Base-by-base conservation (phyloP, 1,140 invertebrate genomes). In the Leptinotarsa texana region DNA sequence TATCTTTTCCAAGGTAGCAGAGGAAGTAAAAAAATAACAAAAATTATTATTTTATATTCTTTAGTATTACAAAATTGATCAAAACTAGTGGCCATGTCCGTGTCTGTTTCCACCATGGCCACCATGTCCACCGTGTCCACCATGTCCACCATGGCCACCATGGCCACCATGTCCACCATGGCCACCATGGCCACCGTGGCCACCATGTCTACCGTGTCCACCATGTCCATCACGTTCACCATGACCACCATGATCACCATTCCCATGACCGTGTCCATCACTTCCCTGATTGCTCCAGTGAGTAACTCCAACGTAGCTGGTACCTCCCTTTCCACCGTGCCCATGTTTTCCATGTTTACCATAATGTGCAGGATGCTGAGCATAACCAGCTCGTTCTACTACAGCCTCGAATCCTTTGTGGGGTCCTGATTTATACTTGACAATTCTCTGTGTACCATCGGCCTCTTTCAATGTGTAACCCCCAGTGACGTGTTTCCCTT, bases 401-500 rank as follows among this genome's bases (percentile, higher is more conserved):
- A 79, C 78, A 67, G 82, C 82, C 42, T 81, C 76, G 71, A 83
- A 83, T 33, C 87, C 87, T 33, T 80, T 83, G 69, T 85, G 75
- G 6, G 83, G 80, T 49, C 83, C 84, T 6, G 86, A 83, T 6
- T 82, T 84, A 81, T 87, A 87, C 74, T 86, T 82, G 6, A 88
- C 86, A 42, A 84, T 79, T 57, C 86, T 73, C 15, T 84, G 76
- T 18, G 84, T 83, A 22, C 86, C 86, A 79, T 88, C 87, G 18
- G 86, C 78, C 74, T 87, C 86, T 33, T 85, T 77, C 8, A 87
- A 76, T 18, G 78, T 83, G 76, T 87, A 87, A 61, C 83, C 84
- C 13, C 87, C 87, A 62, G 84, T 81, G 1, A 88, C 86, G 3
- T 81, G 71, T 63, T 87, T 78, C 13, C 87, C 86, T 15, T 87